Conservation (phyloP, 1,140 invertebrate genomes). For the Cephus cinctus region DNA sequence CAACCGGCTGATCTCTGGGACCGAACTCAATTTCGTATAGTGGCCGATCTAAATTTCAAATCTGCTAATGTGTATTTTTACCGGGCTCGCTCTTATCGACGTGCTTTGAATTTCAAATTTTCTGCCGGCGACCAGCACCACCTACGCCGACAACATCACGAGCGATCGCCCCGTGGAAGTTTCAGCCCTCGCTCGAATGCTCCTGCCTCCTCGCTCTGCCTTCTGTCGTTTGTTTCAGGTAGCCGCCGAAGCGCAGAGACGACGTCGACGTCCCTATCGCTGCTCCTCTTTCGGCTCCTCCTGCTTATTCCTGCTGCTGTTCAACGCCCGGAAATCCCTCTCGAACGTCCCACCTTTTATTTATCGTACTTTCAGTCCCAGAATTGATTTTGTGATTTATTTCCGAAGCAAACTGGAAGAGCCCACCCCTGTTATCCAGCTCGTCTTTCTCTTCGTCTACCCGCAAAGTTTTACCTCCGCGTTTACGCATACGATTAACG, state of each 20-base stretch:
- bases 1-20: conserved; percentile 18
- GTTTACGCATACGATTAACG: too few species aligned
- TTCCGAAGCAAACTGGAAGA: conserved; percentile 18
- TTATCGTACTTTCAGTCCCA: conserved; percentile 31
- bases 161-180: conserved; percentile 36
- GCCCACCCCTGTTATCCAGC: conserved; percentile 16
- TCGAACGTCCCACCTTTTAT: conserved; percentile 38
- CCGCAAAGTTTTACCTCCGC: background rate
- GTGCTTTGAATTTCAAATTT: conserved; percentile 53
- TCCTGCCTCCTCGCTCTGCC: too few species aligned
- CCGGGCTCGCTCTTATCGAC: conserved; percentile 34
- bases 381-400: conserved; percentile 45
- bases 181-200: conserved; percentile 17
- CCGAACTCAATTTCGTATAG: conserved; percentile 24
- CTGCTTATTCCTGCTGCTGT: background rate
- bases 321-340: background rate
- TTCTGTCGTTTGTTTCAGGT: conserved; percentile 37
- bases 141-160: conserved; percentile 30
- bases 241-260: too few species aligned
- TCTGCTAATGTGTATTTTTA: conserved; percentile 55
- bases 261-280: too few species aligned
- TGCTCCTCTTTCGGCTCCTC: background rate
- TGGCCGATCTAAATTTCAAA: conserved; percentile 53
- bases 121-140: conserved; percentile 16
- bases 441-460: conserved; percentile 3